Evolutionary conservation across 2,113 vertebrate species (phyloP).

Genomic region (Pachypanchax playfairii): DNA sequence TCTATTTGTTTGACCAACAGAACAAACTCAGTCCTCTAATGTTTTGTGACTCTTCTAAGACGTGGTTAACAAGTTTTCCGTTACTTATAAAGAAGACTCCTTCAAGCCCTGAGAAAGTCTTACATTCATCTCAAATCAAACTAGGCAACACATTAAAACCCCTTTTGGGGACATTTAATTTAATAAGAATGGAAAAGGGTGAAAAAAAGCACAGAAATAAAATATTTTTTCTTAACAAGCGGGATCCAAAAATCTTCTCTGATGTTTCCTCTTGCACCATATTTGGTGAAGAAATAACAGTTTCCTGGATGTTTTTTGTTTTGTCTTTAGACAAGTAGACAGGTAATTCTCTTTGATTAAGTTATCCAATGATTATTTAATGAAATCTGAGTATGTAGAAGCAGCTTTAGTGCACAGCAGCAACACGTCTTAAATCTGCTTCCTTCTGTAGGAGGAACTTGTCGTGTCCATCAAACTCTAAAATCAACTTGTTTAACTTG

Average conservation of each 20-base stretch:
- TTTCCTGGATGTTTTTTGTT: no score
- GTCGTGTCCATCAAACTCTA: neutral
- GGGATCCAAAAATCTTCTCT: no score
- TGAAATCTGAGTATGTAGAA: neutral
- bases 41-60: constrained; percentile 9
- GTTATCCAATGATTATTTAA: neutral
- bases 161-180: no score
- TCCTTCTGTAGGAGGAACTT: neutral
- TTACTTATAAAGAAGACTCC: neutral
- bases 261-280: no score
- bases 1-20: constrained; percentile 17
- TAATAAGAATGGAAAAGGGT: no score
- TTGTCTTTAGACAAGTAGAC: neutral
- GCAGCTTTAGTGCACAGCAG: neutral
- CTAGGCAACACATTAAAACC: no score
- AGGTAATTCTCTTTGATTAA: neutral
- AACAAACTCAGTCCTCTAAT: neutral
- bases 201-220: no score
- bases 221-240: neutral
- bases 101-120: neutral
- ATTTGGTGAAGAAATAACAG: no score
- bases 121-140: no score
- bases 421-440: neutral
- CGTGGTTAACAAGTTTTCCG: constrained; percentile 23
- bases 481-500: neutral